Percentiles rank a stretch among this genome's conserved stretches.
phyloP scores from a whole-genome alignment of 1,140 invertebrate genomes.

The Pentalonia nigronervosa region DNA sequence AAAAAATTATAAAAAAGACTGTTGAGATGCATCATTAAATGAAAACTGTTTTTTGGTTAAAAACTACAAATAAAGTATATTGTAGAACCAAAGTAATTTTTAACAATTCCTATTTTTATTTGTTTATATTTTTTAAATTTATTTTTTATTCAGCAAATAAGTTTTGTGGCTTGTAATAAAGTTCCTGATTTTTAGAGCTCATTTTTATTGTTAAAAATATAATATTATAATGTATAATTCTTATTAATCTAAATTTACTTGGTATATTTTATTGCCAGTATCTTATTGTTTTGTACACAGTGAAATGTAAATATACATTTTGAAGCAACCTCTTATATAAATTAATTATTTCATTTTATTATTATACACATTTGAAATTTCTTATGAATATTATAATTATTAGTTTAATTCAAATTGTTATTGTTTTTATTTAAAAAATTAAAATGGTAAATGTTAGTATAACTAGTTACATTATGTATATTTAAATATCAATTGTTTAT shows the following conservation, averaged over 20 bases:
- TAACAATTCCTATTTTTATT: conserved; percentile 49
- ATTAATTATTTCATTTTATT: neutral
- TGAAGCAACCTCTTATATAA: neutral
- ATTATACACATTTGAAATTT: neutral
- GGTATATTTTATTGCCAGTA: neutral
- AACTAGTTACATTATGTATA: neutral
- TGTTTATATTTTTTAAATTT: conserved; percentile 18
- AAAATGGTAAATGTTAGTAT: neutral
- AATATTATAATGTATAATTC: conserved; percentile 5
- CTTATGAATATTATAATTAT: neutral
- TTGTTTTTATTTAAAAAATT: neutral
- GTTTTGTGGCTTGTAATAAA: conserved; percentile 46
- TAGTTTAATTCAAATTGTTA: neutral
- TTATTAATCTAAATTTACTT: conserved; percentile 20
- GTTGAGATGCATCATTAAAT: conserved; percentile 34
- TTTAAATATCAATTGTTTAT: neutral
- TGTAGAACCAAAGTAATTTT: conserved; percentile 44
- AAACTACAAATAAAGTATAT: conserved; percentile 27
- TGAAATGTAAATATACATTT: neutral
- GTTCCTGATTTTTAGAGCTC: conserved; percentile 53
- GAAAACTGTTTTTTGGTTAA: conserved; percentile 42
- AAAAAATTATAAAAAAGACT: conserved; percentile 28
- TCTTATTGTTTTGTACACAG: neutral
- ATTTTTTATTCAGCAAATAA: conserved; percentile 23
- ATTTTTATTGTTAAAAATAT: conserved; percentile 18